Evolutionary conservation across 2,113 vertebrate species (phyloP).

Genomic region (Antennarius striatus): DNA sequence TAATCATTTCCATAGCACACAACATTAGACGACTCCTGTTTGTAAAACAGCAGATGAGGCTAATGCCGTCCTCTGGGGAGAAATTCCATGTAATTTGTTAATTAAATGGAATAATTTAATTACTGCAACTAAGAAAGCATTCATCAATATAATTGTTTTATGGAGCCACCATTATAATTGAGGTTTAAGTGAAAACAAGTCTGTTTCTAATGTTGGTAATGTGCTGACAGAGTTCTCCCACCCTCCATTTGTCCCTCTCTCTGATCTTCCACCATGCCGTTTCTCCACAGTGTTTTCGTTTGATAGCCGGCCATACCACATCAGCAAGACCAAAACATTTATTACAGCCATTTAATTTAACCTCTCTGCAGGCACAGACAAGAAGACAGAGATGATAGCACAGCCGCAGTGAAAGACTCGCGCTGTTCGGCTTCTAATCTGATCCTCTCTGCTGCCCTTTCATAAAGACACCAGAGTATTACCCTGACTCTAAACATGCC

Average conservation of each 20-base stretch:
- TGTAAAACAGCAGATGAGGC: constrained; percentile 81
- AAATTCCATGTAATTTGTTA: constrained; percentile 84
- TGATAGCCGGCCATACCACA: constrained; percentile 88
- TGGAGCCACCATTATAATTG: constrained; percentile 78
- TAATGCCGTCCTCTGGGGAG: constrained; percentile 79
- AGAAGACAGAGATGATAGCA: constrained; percentile 88
- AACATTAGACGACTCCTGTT: constrained; percentile 78
- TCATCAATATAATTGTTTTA: constrained; percentile 84
- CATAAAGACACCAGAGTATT: constrained; percentile 88
- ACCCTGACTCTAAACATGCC: constrained; percentile 94
- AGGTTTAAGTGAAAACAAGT: constrained; percentile 83
- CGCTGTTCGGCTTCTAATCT: constrained; percentile 91
- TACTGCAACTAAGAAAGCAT: constrained; percentile 82
- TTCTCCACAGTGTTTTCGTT: constrained; percentile 80
- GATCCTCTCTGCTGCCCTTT: constrained; percentile 91
- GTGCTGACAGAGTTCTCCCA: constrained; percentile 73
- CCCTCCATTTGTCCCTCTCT: constrained; percentile 73
- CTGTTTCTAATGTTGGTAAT: constrained; percentile 80
- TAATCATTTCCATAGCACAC: constrained; percentile 75
- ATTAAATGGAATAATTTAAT: constrained; percentile 87
- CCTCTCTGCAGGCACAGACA: constrained; percentile 92
- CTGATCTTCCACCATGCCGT: constrained; percentile 88
- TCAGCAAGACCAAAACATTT: constrained; percentile 90
- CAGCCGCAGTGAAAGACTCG: constrained; percentile 86
- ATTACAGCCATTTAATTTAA: constrained; percentile 99